phyloP scores from a whole-genome alignment of 2,888 invertebrate genomes.

The Harmothoe impar region DNA sequence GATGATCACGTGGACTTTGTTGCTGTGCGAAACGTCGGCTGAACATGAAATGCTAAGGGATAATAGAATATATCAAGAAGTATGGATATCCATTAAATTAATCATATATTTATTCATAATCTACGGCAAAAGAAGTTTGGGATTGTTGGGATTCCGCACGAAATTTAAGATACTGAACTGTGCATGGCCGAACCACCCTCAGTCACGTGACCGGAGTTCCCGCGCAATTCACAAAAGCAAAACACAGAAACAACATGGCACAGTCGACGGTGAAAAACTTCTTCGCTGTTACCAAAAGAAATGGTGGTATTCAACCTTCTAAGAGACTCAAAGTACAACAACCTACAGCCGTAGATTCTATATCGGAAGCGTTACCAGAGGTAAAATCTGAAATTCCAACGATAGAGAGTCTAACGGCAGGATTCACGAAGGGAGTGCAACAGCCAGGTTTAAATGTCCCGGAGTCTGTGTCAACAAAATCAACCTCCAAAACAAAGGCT shows the following conservation, averaged over 20 bases:
- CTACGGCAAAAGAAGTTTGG: too few relatives aligned
- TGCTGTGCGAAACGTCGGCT: conserved; percentile 34
- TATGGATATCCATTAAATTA: background rate
- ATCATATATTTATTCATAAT: background rate
- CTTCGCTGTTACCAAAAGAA: conserved; percentile 77
- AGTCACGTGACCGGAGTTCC: conserved; percentile 56
- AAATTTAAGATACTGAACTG: too few relatives aligned
- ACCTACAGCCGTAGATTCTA: background rate
- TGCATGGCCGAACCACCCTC: too few relatives aligned
- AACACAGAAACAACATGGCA: conserved; percentile 73
- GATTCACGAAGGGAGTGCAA: background rate
- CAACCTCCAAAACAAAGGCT: conserved; percentile 2
- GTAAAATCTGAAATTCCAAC: background rate
- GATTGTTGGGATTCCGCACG: too few relatives aligned
- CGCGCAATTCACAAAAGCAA: conserved; percentile 12
- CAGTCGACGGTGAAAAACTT: conserved; percentile 78
- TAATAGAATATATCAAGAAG: background rate
- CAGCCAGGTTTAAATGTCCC: conserved; percentile 49
- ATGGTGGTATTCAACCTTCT: conserved; percentile 73
- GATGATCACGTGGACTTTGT: conserved; percentile 65
- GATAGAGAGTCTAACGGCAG: background rate
- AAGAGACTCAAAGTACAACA: conserved; percentile 75
- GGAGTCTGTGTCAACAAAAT: conserved; percentile 42
- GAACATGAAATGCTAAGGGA: background rate
- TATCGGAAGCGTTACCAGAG: background rate